phyloP scores from a whole-genome alignment of 1,140 invertebrate genomes.

The Eurosta solidaginis region DNA sequence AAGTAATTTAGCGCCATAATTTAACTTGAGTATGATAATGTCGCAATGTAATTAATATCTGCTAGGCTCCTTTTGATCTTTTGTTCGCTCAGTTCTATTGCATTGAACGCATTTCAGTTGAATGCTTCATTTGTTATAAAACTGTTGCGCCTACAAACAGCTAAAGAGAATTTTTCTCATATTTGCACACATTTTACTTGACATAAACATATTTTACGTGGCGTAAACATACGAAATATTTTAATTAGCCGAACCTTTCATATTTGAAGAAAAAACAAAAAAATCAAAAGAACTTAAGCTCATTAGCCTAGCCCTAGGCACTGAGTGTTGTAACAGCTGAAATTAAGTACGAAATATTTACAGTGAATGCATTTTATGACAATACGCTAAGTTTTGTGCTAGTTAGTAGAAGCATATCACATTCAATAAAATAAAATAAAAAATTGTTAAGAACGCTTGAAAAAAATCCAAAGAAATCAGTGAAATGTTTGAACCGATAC shows the following conservation, averaged over 20 bases:
- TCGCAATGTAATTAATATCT: neutral
- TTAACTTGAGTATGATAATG: no score
- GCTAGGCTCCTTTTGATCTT: neutral
- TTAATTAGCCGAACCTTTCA: neutral
- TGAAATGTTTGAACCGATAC: conserved; percentile 35
- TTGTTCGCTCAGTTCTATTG: neutral
- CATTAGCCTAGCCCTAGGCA: no score
- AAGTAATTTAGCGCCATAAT: no score
- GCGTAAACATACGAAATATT: neutral
- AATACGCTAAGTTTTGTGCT: neutral
- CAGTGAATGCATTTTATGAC: neutral
- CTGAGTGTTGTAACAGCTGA: neutral
- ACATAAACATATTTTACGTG: conserved; percentile 2
- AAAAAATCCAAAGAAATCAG: neutral
- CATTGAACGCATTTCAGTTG: neutral
- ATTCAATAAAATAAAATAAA: neutral
- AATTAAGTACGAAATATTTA: neutral
- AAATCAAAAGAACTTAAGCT: neutral
- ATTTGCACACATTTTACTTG: neutral
- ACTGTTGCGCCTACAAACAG: neutral
- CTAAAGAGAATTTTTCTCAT: neutral
- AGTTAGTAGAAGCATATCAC: neutral
- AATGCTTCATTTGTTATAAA: neutral
- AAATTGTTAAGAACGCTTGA: no score
- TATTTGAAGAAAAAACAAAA: neutral